phyloP scores from a whole-genome alignment of 2,888 invertebrate species.

The Plebejus anna region DNA sequence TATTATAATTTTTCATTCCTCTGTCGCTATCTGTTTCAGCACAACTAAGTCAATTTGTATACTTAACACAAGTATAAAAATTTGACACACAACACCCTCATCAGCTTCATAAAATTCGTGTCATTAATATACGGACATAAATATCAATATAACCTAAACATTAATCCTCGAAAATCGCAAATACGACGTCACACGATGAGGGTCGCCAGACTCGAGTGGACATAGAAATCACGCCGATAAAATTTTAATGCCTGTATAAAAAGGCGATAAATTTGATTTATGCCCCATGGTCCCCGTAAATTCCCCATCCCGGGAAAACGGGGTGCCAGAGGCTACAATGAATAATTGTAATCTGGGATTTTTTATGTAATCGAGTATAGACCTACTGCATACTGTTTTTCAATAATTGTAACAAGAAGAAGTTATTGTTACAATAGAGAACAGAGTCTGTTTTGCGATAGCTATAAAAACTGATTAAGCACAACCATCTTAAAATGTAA shows the following conservation, averaged over 20 bases:
- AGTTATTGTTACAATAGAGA: too few relatives aligned
- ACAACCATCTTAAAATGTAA: too few relatives aligned
- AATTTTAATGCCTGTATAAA: slow-evolving; percentile 78
- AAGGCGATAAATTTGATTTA: slow-evolving; percentile 79
- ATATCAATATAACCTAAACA: neutral
- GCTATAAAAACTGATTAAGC: too few relatives aligned
- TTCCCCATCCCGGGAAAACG: slow-evolving; percentile 50
- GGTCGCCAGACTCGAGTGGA: slow-evolving; percentile 62
- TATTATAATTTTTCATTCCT: neutral
- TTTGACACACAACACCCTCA: neutral
- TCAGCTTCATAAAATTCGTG: neutral
- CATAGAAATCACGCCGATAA: slow-evolving; percentile 74
- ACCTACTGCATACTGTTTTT: too few relatives aligned
- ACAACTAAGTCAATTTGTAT: neutral
- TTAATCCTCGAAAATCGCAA: slow-evolving; percentile 21
- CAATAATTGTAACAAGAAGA: too few relatives aligned
- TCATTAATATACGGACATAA: neutral
- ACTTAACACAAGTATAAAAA: too few relatives aligned
- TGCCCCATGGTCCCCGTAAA: slow-evolving; percentile 55
- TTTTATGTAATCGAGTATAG: neutral
- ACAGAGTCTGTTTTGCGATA: too few relatives aligned
- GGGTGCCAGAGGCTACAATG: slow-evolving; percentile 53
- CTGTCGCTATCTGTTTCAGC: neutral
- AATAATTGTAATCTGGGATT: slow-evolving; percentile 8
- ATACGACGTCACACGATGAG: slow-evolving; percentile 42